Base-by-base conservation (phyloP, 2,113 vertebrate species). In the Orthochromis indermauri region DNA sequence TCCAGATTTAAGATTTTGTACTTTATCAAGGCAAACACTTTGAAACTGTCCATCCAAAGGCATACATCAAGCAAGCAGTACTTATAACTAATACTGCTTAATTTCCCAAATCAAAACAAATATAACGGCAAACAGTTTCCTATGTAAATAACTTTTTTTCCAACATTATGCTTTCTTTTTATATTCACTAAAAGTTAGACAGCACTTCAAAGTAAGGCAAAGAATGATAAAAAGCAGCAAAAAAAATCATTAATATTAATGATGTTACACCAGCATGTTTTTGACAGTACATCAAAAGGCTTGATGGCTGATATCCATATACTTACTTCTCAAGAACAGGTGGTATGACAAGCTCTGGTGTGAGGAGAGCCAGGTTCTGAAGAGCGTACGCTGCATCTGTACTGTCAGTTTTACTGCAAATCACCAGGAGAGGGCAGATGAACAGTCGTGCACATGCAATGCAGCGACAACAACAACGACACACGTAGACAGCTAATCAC, bases 281-380 rank as follows among this genome's bases (percentile, higher is more conserved):
- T 78, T 51, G 40, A 47, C 26, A 57, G 24, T 54, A 19, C 61
- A 21, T 51, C n/a, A 49, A 10, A 73, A 59, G 37, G 9, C 28
- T 80, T 40, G 4, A 57, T 80, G 49, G 73, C 45, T 31, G 24
- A 57, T 37, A 42, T 21, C 31, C 8, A 82, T 16, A 42, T 33
- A 86, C 94, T 91, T 94, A 99, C 98, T 97, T 99, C 96, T 99
- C 98, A 82, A 99, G 97, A 40, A 99, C 98, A 51, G 98, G 97
- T 33, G 99, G 98, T 85, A 99, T 98, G 86, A 97, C 97, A 86
- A 99, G 97, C 78, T 99, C 97, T 19, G 98, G 98, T 53, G 98
- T 96, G 96, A 99, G 98, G 63, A 99, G 97, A 68, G 98, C 98
- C 83, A 99, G 97, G 95, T 99, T 99, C 95, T 99, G 99, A 63